Base-by-base conservation (phyloP, 2,888 invertebrate species). In the Dicranocentrus wangi region DNA sequence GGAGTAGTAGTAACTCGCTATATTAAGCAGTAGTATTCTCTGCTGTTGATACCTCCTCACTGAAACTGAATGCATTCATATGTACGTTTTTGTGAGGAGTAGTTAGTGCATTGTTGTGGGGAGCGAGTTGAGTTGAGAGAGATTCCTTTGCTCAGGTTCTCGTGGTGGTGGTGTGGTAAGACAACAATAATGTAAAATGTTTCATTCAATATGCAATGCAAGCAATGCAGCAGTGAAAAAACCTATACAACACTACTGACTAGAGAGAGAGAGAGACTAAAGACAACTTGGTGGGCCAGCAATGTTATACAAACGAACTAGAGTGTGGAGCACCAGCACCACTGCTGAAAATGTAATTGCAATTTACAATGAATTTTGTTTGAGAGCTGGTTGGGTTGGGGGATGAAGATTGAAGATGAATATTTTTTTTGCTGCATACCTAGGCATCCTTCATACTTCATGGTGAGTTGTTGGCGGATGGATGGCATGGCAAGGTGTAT, bases 261-360 rank as follows among this genome's bases (percentile, higher is more conserved):
- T 42, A 42, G 42, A 42, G 42, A 23, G 27, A 23, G 13, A 21
- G 55, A 8, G n/a, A n/a, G n/a, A n/a, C n/a, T n/a, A n/a, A n/a
- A n/a, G n/a, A n/a, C n/a, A n/a, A n/a, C n/a, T n/a, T n/a, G n/a
- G n/a, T n/a, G 21, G 28, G 28, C 65, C 66, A 25, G 17, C 63
- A 28, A 27, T 68, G 55, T 42, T 70, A 70, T 61, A 60, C 71
- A 71, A 71, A 61, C 71, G 32, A 71, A 71, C 43, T 71, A 60
- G 71, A 71, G 71, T 70, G 65, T 47, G n/a, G 47, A 47, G 47
- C 47, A 47, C n/a, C 10, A 43, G 43, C 43, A n/a, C 43, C n/a
- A n/a, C 47, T 47, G 66, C 19, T 47, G 58, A n/a, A 43, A 68
- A 70, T 39, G 55, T 39, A 42, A 58, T 70, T 47, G 25, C 23